phyloP scores from a whole-genome alignment of 2,797 vertebrate genomes.

The Uromys caudimaculatus region DNA sequence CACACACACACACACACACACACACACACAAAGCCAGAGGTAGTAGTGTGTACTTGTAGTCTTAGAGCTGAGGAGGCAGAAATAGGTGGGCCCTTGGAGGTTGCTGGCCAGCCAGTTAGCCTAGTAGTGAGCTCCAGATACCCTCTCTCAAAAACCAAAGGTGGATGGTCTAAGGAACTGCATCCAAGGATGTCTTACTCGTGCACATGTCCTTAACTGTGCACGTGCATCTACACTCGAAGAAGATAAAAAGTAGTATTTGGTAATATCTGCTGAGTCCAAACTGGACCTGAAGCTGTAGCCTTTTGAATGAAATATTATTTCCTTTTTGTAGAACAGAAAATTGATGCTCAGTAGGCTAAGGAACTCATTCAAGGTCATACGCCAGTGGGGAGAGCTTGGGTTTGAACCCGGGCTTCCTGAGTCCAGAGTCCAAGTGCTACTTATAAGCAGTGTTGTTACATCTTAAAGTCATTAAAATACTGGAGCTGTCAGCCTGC shows the following conservation, averaged over 20 bases:
- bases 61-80: neutral
- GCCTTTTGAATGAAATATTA: neutral
- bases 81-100: too few relatives aligned
- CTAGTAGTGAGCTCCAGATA: neutral
- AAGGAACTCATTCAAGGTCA: neutral
- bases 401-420: slow-evolving; percentile 37
- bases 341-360: neutral
- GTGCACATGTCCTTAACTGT: neutral
- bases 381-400: neutral
- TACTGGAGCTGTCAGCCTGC: neutral
- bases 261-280: neutral
- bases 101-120: neutral
- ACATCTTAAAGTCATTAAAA: neutral
- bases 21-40: neutral
- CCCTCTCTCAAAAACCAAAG: neutral
- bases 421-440: neutral
- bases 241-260: neutral
- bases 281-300: neutral
- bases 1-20: too few relatives aligned
- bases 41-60: neutral
- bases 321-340: slow-evolving; percentile 46
- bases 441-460: neutral
- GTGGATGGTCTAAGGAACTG: neutral
- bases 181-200: neutral
- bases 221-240: neutral